Evolutionary conservation across 30 jellyfish, hydroid and myxozoan species (phyloP).

Genomic region (Morbakka virulenta): DNA sequence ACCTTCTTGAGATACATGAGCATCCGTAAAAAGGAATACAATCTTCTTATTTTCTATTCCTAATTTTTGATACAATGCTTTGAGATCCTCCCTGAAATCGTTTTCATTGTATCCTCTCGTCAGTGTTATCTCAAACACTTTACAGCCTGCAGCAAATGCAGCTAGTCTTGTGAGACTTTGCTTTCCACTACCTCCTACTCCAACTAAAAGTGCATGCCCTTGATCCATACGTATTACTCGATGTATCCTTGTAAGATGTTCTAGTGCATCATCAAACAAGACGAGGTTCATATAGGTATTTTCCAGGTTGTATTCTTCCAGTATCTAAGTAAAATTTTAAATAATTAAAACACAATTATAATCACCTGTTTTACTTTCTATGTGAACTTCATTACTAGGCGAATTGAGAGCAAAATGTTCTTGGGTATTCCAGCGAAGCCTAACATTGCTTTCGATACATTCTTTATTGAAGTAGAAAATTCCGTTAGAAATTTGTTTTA

Average conservation of each 20-base stretch:
- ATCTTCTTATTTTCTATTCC: constrained; percentile 88
- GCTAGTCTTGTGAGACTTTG: constrained; percentile 97
- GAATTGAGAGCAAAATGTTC: too few species aligned
- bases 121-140: constrained; percentile 86
- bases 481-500: too few species aligned
- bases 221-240: constrained; percentile 98
- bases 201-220: constrained; percentile 95
- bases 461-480: too few species aligned
- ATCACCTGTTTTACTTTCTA: too few species aligned
- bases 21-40: constrained; percentile 95
- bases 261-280: constrained; percentile 96
- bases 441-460: too few species aligned
- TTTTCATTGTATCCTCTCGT: constrained; percentile 89
- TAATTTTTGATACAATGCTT: constrained; percentile 67
- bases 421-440: too few species aligned
- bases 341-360: not conserved
- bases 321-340: constrained; percentile 26
- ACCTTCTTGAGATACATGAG: constrained; percentile 98
- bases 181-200: constrained; percentile 99
- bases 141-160: constrained; percentile 97
- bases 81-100: constrained; percentile 91
- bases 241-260: constrained; percentile 92
- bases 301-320: constrained; percentile 88
- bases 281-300: constrained; percentile 85
- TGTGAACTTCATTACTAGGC: too few species aligned